These are phyloP conservation scores for Ennomos quercinarius DNA, from an alignment of 2,888 invertebrate genomes.

Conservation along the genomic window DNA sequence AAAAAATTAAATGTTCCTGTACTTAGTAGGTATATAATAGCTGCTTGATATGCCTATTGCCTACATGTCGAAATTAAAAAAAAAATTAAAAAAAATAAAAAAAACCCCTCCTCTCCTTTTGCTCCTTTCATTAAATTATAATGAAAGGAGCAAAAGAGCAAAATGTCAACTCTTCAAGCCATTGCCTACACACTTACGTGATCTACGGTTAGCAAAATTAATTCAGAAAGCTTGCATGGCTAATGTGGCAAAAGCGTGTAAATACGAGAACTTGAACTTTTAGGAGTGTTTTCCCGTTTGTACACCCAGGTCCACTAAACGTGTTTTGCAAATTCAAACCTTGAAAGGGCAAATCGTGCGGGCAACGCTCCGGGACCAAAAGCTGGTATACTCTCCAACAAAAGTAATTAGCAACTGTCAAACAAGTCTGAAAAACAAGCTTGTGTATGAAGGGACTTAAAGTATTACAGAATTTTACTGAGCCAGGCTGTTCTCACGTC, in stretches of 20 bases:
- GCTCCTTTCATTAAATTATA: no score
- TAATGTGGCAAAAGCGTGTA: constrained; percentile 36
- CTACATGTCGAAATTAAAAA: no score
- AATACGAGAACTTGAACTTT: constrained; percentile 39
- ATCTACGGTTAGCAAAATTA: constrained; percentile 32
- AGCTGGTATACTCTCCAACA: constrained; percentile 43
- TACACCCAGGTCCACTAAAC: constrained; percentile 40
- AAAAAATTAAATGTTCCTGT: no score
- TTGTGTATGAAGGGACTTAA: constrained; percentile 37
- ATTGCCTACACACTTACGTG: no score
- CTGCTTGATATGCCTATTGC: background rate
- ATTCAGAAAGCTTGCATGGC: constrained; percentile 37
- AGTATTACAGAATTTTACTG: constrained; percentile 34
- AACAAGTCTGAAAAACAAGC: constrained; percentile 49
- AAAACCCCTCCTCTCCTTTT: no score
- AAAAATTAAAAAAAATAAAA: no score
- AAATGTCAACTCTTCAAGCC: constrained; percentile 34
- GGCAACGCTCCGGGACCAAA: constrained; percentile 39
- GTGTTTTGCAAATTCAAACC: constrained; percentile 45
- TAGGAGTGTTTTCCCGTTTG: constrained; percentile 30
- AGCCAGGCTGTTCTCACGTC: constrained; percentile 33
- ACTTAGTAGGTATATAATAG: no score
- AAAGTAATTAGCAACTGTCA: constrained; percentile 56
- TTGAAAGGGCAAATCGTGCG: constrained; percentile 40
- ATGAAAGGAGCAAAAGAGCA: constrained; percentile 19